These are phyloP conservation scores for Eupeodes luniger DNA, from an alignment of 2,888 invertebrate species.

Conservation along the genomic window DNA sequence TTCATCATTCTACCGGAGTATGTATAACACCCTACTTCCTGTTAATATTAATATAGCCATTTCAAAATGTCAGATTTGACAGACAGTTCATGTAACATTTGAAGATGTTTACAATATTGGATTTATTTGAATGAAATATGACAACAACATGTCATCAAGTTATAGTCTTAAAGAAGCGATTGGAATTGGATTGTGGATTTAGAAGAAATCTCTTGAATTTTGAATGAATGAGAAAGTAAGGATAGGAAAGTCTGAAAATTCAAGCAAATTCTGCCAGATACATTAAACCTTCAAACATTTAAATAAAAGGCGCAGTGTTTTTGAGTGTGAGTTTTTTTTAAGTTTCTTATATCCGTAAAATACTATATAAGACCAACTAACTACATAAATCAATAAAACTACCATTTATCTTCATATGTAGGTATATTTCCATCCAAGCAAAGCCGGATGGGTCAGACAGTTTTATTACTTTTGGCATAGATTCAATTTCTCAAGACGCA, in stretches of 20 bases:
- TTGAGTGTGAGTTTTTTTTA: too few species aligned
- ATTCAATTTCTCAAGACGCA: slow-evolving; percentile 28
- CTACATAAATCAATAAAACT: neutral
- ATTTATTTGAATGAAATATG: neutral
- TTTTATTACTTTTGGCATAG: slow-evolving; percentile 5
- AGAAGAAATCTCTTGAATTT: neutral
- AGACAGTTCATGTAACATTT: neutral
- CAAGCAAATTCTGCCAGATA: too few species aligned
- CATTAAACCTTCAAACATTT: too few species aligned
- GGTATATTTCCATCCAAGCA: neutral
- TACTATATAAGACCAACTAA: neutral
- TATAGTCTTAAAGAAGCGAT: neutral
- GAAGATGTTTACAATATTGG: neutral
- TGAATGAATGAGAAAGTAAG: too few species aligned
- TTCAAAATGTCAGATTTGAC: slow-evolving; percentile 21
- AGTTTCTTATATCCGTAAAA: too few species aligned
- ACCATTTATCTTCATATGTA: neutral
- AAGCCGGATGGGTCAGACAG: neutral
- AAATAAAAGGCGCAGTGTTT: too few species aligned
- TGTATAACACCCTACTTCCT: too few species aligned
- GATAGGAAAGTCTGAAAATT: too few species aligned
- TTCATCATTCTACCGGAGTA: neutral
- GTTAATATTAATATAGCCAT: too few species aligned
- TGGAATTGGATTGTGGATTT: neutral
- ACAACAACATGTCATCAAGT: neutral